phyloP scores from a whole-genome alignment of 2,113 vertebrate species.

The Scortum barcoo region DNA sequence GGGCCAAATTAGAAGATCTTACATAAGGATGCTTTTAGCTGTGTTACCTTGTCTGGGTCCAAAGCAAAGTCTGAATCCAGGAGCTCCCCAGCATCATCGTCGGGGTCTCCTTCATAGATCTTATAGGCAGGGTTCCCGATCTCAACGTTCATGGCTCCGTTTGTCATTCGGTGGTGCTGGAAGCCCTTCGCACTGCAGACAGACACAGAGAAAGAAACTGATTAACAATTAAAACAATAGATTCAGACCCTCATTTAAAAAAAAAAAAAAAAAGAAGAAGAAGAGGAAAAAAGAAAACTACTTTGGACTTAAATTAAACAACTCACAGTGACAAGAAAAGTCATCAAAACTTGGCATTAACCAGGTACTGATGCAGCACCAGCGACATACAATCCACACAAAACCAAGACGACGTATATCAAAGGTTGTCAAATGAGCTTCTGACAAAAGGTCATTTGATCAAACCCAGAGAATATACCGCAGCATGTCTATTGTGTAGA shows the following conservation, averaged over 20 bases:
- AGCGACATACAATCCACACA: slow-evolving; percentile 65
- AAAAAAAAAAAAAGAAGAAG: too few species aligned
- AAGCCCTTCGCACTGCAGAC: slow-evolving; percentile 93
- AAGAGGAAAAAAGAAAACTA: not conserved
- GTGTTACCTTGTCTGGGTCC: slow-evolving; percentile 93
- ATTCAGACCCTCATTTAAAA: not conserved
- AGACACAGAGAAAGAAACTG: slow-evolving; percentile 38
- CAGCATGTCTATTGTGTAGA: slow-evolving; percentile 67
- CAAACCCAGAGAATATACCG: slow-evolving; percentile 49
- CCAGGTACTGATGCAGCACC: slow-evolving; percentile 48
- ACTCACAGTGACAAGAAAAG: slow-evolving; percentile 47
- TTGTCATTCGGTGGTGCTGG: slow-evolving; percentile 98
- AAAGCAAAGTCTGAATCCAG: slow-evolving; percentile 94
- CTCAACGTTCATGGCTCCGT: slow-evolving; percentile 97
- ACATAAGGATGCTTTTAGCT: not conserved
- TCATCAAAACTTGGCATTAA: slow-evolving; percentile 32
- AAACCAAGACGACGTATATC: slow-evolving; percentile 55
- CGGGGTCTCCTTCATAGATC: slow-evolving; percentile 96
- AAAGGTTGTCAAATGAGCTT: slow-evolving; percentile 72
- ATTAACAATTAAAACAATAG: not conserved
- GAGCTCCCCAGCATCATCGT: slow-evolving; percentile 94
- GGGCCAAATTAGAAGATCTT: not conserved
- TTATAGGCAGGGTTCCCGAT: slow-evolving; percentile 98
- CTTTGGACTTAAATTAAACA: slow-evolving; percentile 29
- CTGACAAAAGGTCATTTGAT: slow-evolving; percentile 73